Conservation (phyloP, 2,113 vertebrate genomes). For the Dromiciops gliroides region DNA sequence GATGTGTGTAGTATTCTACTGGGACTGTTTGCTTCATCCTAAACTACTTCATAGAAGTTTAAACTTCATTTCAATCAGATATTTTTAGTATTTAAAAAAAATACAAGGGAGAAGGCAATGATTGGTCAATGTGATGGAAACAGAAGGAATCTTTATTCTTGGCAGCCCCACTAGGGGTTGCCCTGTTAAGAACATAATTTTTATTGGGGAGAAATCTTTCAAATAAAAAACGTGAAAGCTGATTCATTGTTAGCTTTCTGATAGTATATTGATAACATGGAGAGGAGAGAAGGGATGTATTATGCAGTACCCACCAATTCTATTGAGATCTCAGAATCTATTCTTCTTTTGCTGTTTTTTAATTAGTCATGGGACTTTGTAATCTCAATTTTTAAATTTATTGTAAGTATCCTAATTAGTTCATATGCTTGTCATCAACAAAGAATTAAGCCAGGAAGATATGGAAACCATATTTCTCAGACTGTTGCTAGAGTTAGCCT, state of each 20-base stretch:
- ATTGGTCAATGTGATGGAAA: neutral
- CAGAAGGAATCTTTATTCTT: neutral
- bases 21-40: neutral
- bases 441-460: neutral
- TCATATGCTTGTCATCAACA: neutral
- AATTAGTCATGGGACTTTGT: neutral
- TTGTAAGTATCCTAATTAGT: neutral
- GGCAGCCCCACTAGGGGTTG: neutral
- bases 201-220: neutral
- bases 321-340: neutral
- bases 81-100: neutral
- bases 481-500: neutral
- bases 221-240: neutral
- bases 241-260: neutral
- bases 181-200: neutral
- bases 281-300: neutral
- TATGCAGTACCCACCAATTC: neutral
- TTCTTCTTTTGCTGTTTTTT: neutral
- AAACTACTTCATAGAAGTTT: neutral
- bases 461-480: neutral
- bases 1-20: neutral
- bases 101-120: neutral
- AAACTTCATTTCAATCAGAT: neutral
- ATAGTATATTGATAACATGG: neutral
- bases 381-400: neutral